Conservation (phyloP, 2,888 invertebrate genomes). For the Peribatodes rhomboidaria region DNA sequence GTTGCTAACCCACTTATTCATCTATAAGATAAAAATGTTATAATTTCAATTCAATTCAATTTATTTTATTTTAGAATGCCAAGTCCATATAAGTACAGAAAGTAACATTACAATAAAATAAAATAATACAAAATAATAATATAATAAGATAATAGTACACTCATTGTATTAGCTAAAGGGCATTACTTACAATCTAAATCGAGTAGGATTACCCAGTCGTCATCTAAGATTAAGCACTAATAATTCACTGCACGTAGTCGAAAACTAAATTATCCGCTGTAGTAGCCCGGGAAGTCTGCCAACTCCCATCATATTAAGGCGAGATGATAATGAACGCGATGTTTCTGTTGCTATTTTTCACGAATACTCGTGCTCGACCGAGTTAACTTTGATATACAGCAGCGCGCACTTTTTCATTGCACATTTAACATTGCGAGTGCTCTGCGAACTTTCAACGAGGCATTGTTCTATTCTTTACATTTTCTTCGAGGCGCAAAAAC, state of each 20-base stretch:
- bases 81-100: too few species aligned
- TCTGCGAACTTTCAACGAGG: conserved; percentile 38
- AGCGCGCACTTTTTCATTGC: conserved; percentile 46
- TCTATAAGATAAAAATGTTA: too few species aligned
- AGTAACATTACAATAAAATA: too few species aligned
- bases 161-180: background rate
- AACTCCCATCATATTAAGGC: conserved; percentile 81
- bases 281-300: conserved; percentile 74
- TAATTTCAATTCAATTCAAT: too few species aligned
- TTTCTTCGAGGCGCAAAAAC: conserved; percentile 20
- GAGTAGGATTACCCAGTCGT: conserved; percentile 39
- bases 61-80: background rate
- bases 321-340: conserved; percentile 76
- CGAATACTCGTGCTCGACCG: conserved; percentile 48
- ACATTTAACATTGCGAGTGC: conserved; percentile 41
- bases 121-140: too few species aligned
- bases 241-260: conserved; percentile 76
- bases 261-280: conserved; percentile 77
- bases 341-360: conserved; percentile 64
- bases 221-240: conserved; percentile 59
- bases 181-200: conserved; percentile 8
- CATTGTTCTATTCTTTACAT: conserved; percentile 31
- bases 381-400: conserved; percentile 54
- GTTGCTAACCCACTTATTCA: too few species aligned
- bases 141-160: background rate